These are phyloP conservation scores for Ceratitis capitata DNA, from an alignment of 1,140 invertebrate genomes.

Conservation along the genomic window DNA sequence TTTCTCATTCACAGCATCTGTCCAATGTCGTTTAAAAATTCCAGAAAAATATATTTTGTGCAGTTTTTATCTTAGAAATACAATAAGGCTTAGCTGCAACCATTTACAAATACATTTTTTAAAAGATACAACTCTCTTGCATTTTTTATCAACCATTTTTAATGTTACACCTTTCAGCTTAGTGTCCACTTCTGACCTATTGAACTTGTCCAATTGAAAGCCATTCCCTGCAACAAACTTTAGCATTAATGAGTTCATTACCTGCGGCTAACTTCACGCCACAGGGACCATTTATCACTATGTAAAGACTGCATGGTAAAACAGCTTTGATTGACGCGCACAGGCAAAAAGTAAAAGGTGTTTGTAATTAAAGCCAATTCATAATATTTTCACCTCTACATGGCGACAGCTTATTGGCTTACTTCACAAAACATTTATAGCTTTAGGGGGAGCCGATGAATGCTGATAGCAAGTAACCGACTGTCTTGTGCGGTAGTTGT, in stretches of 20 bases:
- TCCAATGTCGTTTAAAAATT: no score
- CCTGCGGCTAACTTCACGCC: neutral
- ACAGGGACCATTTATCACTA: neutral
- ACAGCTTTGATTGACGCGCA: neutral
- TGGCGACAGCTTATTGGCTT: neutral
- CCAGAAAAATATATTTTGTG: no score
- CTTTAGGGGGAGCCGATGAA: no score
- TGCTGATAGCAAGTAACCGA: no score
- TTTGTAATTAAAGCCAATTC: slow-evolving; percentile 13
- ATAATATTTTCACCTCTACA: slow-evolving; percentile 19
- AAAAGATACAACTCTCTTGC: no score
- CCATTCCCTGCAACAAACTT: neutral
- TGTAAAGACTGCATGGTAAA: neutral
- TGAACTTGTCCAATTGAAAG: slow-evolving; percentile 19
- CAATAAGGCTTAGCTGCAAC: no score
- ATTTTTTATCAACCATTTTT: no score
- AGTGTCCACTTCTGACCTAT: neutral
- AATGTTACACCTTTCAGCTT: slow-evolving; percentile 1
- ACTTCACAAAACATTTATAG: no score
- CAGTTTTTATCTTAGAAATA: no score
- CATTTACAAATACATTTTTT: no score
- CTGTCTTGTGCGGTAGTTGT: no score
- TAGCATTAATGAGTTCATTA: neutral
- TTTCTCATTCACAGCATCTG: no score
- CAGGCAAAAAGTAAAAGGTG: slow-evolving; percentile 14